Base-by-base conservation (phyloP, 1,140 invertebrate species). In the Heliconius melpomene region DNA sequence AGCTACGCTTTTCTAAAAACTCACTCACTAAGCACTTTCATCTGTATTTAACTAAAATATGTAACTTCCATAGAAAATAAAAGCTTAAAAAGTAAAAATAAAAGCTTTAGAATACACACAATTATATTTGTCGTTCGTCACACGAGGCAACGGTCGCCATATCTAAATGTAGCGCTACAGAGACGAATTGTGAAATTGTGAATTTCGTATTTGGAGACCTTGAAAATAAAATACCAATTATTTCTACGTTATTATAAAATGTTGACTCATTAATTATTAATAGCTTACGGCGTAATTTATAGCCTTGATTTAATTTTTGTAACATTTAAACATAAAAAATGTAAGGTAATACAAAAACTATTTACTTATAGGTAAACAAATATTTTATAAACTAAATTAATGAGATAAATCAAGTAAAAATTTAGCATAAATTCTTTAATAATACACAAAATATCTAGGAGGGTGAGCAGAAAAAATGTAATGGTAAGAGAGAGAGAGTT, bases 61-160 rank as follows among this genome's bases (percentile, higher is more conserved):
- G 18, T 36, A 81, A 83, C 79, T 81, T 60, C 73, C 38, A 75
- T 76, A 32, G 71, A 40, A 46, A 70, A 76, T 46, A 57, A 57
- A 54, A 32, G 40, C 57, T 75, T 72, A 83, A 23, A 81, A 79
- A 73, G 71, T 80, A 74, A 85, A 88, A 82, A 82, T 79, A 75
- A 75, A 75, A 80, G 60, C 60, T 90, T 85, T 83, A 83, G 84
- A 88, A 86, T 79, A 83, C 85, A 86, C 86, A 90, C 85, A 89
- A 88, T 87, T 87, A 88, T 89, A 87, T 87, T 85, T 82, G 86
- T 84, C 83, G 88, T 87, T 90, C 87, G 83, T 89, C 86, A 90
- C 85, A 84, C 80, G 84, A 85, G 87, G 86, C 90, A 88, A 91
- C 85, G 87, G 90, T 88, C 91, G 91, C 90, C 91, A 93, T 93